phyloP scores from a whole-genome alignment of 2,113 vertebrate genomes.

The Leptobrachium ailaonicum region DNA sequence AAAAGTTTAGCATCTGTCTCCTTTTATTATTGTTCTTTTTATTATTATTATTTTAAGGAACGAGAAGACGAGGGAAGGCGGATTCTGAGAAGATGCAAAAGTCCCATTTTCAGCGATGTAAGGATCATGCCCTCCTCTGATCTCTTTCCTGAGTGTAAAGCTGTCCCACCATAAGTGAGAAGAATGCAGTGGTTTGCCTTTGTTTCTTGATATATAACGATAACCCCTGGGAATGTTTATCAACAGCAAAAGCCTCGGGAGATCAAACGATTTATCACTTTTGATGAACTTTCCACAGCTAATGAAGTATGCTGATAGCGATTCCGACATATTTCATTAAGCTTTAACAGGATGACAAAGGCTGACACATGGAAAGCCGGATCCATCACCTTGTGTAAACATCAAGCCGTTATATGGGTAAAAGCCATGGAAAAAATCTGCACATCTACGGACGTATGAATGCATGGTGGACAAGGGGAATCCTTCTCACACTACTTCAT shows the following conservation, averaged over 20 bases:
- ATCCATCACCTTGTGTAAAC: not conserved
- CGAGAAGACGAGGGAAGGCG: not conserved
- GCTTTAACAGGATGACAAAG: no score
- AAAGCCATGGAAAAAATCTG: not conserved
- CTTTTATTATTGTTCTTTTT: not conserved
- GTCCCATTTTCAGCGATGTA: not conserved
- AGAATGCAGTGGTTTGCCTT: not conserved
- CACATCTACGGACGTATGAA: not conserved
- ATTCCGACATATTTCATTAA: no score
- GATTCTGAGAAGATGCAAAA: not conserved
- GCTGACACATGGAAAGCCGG: not conserved
- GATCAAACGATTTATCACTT: not conserved
- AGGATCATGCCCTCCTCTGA: not conserved
- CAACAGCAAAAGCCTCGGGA: not conserved
- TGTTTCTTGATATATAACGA: not conserved
- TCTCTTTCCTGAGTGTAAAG: not conserved
- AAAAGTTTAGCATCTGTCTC: no score
- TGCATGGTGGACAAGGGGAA: not conserved
- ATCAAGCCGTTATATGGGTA: not conserved
- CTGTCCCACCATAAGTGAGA: not conserved
- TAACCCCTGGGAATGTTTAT: not conserved
- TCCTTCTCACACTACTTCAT: not conserved
- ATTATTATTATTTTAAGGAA: not conserved
- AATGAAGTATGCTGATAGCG: not conserved
- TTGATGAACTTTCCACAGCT: not conserved